Base-by-base conservation (phyloP, 2,113 vertebrate genomes). In the human (Homo sapiens) region DNA sequence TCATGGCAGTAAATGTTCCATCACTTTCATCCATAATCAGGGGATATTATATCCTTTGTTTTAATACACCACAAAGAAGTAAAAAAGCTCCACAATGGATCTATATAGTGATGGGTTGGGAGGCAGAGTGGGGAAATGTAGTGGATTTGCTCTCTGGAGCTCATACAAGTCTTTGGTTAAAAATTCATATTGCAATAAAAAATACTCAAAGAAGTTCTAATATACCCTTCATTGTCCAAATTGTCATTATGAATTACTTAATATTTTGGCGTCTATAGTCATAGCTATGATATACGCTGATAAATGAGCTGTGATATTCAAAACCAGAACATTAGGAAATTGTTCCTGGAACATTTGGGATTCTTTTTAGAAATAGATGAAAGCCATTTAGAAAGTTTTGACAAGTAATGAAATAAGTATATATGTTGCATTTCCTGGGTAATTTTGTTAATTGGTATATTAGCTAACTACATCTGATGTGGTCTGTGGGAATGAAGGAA, bases 261-360 rank as follows among this genome's bases (percentile, higher is more conserved):
- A 52, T 55, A 55, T 25, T 9, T 25, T 1, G 16, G n/a, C 23
- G 6, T 52, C 18, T 40, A 35, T 2, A 14, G 7, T 18, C 23
- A 25, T 59, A 12, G 35, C 11, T 1, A 40, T 40, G 45, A 2
- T 35, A 32, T 6, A 6, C 0, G 27, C 23, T 50, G 35, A 40
- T 11, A 16, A 38, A 22, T 4, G 4, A 22, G 22, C 4, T 14
- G 0, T 6, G 10, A 13, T 18, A 61, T 14, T 27, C 32, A 12
- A 16, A 38, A 30, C 1, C 2, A 20, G 8, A 66, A 23, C 57
- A 32, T 40, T 68, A 20, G 38, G 61, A 40, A 81, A 43, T 23
- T 55, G 27, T 22, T 45, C 45, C 11, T 23, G 45, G 22, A 16
- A 40, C 5, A 8, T 13, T 50, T 30, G 13, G 45, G 43, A 35